A percentile compares a stretch with the other conserved stretches of the same genome.
phyloP scores from a whole-genome alignment of 1,140 invertebrate species.

The Caenorhabditis tropicalis region DNA sequence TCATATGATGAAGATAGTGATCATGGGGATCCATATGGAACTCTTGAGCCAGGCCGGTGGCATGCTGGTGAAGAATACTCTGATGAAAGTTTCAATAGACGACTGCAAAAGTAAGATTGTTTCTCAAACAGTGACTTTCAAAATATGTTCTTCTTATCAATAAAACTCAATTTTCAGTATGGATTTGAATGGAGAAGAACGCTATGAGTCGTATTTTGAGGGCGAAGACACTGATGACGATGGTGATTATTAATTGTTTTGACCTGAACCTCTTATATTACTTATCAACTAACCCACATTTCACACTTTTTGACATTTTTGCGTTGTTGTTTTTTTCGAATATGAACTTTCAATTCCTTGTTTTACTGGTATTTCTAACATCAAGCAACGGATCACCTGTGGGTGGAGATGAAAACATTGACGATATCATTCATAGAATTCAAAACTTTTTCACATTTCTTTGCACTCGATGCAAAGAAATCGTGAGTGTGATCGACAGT shows the following conservation, averaged over 20 bases:
- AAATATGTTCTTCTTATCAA: background rate
- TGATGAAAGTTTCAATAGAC: conserved; percentile 1
- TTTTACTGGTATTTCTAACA: background rate
- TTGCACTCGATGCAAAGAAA: conserved; percentile 1
- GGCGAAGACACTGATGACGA: conserved; percentile 15
- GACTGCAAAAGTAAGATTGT: background rate
- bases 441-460: conserved; percentile 17
- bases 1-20: conserved; percentile 28
- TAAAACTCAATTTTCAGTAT: background rate
- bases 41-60: background rate
- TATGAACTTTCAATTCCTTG: background rate
- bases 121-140: too few species aligned
- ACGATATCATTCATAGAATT: background rate
- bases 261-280: background rate
- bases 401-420: background rate
- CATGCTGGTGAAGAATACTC: background rate
- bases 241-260: conserved; percentile 10
- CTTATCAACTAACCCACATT: conserved; percentile 9
- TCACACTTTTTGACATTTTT: background rate
- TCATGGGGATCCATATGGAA: background rate
- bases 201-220: conserved; percentile 3
- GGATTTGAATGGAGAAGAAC: conserved; percentile 2
- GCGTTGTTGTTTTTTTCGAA: background rate
- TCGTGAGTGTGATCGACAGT: background rate
- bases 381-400: background rate